Conservation (phyloP, 2,797 vertebrate species). For the Allobates femoralis region DNA sequence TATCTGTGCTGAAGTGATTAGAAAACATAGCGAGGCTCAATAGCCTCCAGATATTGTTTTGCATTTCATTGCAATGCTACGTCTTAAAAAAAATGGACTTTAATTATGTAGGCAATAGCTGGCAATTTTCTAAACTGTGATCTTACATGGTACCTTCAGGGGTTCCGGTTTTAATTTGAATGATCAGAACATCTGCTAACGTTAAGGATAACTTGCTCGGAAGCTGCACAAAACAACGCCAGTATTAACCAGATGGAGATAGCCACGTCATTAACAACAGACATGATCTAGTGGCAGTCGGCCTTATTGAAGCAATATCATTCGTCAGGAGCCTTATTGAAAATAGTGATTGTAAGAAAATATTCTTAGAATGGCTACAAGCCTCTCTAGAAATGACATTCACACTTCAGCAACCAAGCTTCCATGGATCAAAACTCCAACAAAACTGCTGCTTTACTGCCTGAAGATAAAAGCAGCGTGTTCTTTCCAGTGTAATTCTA, state of each 20-base stretch:
- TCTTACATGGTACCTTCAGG: constrained; percentile 62
- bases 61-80: constrained; percentile 45
- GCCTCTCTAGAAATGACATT: constrained; percentile 54
- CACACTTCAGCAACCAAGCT: constrained; percentile 53
- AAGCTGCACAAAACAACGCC: constrained; percentile 48
- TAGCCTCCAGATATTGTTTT: constrained; percentile 54
- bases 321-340: constrained; percentile 45
- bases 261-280: constrained; percentile 53
- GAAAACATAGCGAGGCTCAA: constrained; percentile 33
- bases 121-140: constrained; percentile 58
- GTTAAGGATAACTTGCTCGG: constrained; percentile 51
- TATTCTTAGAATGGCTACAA: constrained; percentile 51
- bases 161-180: constrained; percentile 58
- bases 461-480: constrained; percentile 56
- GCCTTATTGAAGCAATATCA: constrained; percentile 42
- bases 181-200: constrained; percentile 62
- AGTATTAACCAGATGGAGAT: constrained; percentile 60
- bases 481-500: constrained; percentile 58
- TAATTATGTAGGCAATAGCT: constrained; percentile 59
- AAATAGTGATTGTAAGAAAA: constrained; percentile 57
- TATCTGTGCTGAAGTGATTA: constrained; percentile 65
- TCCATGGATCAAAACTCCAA: constrained; percentile 51
- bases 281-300: constrained; percentile 45
- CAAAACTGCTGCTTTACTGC: constrained; percentile 47
- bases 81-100: constrained; percentile 59